Percentiles rank a stretch among this genome's conserved stretches.
These are phyloP conservation scores for Diogma glabrata DNA, from an alignment of 2,888 invertebrate species.

Conservation along the genomic window DNA sequence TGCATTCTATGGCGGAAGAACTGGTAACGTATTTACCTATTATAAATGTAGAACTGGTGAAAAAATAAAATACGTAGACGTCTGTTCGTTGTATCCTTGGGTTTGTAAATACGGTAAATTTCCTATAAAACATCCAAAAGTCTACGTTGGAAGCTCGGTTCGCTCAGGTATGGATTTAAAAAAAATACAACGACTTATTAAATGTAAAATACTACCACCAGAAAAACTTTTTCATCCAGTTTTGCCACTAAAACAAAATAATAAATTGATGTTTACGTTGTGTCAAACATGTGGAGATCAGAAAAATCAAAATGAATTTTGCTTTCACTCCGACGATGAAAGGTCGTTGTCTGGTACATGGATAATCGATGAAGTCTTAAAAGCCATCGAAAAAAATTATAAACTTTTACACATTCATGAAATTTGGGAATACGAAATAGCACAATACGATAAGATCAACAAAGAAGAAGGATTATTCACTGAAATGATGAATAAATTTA, in stretches of 20 bases:
- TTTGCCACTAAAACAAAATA: slow-evolving; percentile 22
- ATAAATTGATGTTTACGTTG: slow-evolving; percentile 23
- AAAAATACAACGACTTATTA: not conserved
- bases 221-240: slow-evolving; percentile 23
- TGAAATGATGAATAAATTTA: slow-evolving; percentile 23
- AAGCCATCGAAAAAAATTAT: slow-evolving; percentile 24
- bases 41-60: slow-evolving; percentile 19
- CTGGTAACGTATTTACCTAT: slow-evolving; percentile 10
- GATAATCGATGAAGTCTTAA: slow-evolving; percentile 24
- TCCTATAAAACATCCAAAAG: not conserved
- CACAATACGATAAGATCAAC: slow-evolving; percentile 16
- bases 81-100: slow-evolving; percentile 23
- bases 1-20: not conserved
- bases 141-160: not conserved
- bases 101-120: not conserved
- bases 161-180: not conserved
- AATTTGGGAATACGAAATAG: slow-evolving; percentile 24
- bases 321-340: not conserved
- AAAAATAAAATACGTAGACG: slow-evolving; percentile 23
- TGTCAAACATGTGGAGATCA: slow-evolving; percentile 20
- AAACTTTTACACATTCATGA: slow-evolving; percentile 21
- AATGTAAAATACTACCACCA: not conserved
- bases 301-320: not conserved
- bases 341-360: slow-evolving; percentile 22
- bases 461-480: slow-evolving; percentile 20